Evolutionary conservation across 2,113 vertebrate genomes (phyloP).

Genomic region (Xyliphius kryptos): DNA sequence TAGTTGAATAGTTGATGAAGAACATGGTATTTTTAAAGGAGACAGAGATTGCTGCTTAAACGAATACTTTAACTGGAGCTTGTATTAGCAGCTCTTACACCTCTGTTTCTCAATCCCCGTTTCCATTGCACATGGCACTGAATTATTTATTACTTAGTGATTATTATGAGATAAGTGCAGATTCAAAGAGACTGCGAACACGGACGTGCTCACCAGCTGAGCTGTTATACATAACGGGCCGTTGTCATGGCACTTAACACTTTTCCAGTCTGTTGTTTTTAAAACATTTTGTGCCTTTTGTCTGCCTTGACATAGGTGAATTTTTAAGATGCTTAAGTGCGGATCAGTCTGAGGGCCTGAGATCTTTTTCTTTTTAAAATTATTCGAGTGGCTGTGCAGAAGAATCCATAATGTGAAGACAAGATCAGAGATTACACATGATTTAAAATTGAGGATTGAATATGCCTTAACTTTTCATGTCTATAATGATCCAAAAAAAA

Average conservation of each 20-base stretch:
- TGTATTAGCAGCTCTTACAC: conserved; percentile 30
- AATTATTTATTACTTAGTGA: conserved; percentile 45
- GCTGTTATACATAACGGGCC: conserved; percentile 46
- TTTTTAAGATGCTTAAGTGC: no score
- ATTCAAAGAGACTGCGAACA: conserved; percentile 39
- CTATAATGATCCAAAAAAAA: neutral
- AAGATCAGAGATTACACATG: neutral
- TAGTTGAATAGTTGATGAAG: neutral
- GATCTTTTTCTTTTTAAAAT: no score
- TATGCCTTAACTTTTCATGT: no score
- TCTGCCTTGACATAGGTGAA: conserved; percentile 21
- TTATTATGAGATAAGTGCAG: conserved; percentile 31
- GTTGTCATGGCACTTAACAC: conserved; percentile 57
- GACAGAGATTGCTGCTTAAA: conserved; percentile 46
- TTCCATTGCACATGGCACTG: conserved; percentile 37
- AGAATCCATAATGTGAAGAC: neutral
- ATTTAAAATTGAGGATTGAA: neutral
- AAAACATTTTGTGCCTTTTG: conserved; percentile 32
- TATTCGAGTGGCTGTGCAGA: no score
- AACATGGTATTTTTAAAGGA: conserved; percentile 12
- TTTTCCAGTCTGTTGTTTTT: conserved; percentile 47
- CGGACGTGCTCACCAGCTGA: conserved; percentile 50
- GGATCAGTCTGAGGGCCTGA: no score
- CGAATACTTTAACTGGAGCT: conserved; percentile 44
- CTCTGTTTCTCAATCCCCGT: conserved; percentile 22